These are phyloP conservation scores for Noctua pronuba DNA, from an alignment of 2,888 invertebrate species.

Conservation along the genomic window DNA sequence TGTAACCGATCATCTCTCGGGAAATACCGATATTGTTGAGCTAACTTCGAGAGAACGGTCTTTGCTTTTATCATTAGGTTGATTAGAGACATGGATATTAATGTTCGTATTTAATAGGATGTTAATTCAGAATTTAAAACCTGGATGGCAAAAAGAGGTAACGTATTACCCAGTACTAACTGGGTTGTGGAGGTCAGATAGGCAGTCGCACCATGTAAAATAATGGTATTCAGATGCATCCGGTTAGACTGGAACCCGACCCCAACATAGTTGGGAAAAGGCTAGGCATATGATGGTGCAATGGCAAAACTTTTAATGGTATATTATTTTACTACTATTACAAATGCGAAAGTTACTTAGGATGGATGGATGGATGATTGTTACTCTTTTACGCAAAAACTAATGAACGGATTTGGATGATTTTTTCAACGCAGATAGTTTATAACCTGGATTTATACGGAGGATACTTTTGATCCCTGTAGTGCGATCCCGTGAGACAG, in stretches of 20 bases:
- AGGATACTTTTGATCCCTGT: not conserved
- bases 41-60: slow-evolving; percentile 50
- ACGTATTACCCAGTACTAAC: no score
- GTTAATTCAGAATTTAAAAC: not conserved
- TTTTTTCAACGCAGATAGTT: not conserved
- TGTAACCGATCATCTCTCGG: slow-evolving; percentile 54
- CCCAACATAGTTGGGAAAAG: no score
- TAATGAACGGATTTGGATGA: not conserved
- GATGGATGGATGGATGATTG: not conserved
- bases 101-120: not conserved
- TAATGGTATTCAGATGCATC: no score
- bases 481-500: not conserved
- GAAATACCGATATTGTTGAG: slow-evolving; percentile 56
- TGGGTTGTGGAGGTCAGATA: no score
- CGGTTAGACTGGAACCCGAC: no score
- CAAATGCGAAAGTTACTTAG: not conserved
- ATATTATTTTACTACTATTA: not conserved
- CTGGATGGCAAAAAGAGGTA: no score
- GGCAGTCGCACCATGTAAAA: no score
- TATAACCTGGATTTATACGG: not conserved
- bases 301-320: no score
- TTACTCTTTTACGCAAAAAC: not conserved
- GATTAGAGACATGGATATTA: slow-evolving; percentile 15
- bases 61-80: slow-evolving; percentile 38
- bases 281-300: no score